A percentile compares a stretch with the other conserved stretches of the same genome.
Conservation (phyloP, 2,888 invertebrate genomes). For the Deilephila elpenor region DNA sequence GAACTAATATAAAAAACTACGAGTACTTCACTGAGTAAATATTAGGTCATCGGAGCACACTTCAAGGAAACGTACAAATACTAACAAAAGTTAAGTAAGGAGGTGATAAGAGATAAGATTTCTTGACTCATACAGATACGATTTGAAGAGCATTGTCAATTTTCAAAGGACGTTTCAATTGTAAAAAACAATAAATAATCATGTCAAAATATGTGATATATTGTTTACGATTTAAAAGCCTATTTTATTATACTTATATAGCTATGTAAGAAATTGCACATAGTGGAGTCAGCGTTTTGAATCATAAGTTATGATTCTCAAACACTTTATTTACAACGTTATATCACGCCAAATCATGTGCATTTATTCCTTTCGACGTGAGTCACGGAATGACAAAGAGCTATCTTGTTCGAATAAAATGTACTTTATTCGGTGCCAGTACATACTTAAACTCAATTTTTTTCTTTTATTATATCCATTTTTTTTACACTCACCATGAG, state of each 20-base stretch:
- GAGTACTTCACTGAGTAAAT: too few species aligned
- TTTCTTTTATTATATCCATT: not conserved
- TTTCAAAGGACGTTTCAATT: not conserved
- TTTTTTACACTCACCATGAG: too few species aligned
- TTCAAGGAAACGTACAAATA: not conserved
- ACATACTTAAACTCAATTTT: not conserved
- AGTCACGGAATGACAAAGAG: conserved; percentile 12
- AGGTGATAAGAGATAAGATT: conserved; percentile 18
- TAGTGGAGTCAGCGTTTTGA: not conserved
- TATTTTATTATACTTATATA: not conserved
- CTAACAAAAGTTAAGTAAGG: not conserved
- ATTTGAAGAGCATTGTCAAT: not conserved
- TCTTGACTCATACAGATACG: not conserved
- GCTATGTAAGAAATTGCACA: not conserved
- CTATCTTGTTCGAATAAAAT: not conserved
- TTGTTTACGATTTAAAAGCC: too few species aligned
- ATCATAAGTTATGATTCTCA: not conserved
- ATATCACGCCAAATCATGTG: not conserved
- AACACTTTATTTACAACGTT: not conserved
- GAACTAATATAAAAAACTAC: too few species aligned
- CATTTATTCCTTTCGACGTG: not conserved
- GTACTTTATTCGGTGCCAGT: not conserved
- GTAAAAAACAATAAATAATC: too few species aligned
- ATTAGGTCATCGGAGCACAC: too few species aligned
- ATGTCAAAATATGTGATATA: too few species aligned